phyloP scores from a whole-genome alignment of 2,888 invertebrate species.

The Macroteleia sp. region DNA sequence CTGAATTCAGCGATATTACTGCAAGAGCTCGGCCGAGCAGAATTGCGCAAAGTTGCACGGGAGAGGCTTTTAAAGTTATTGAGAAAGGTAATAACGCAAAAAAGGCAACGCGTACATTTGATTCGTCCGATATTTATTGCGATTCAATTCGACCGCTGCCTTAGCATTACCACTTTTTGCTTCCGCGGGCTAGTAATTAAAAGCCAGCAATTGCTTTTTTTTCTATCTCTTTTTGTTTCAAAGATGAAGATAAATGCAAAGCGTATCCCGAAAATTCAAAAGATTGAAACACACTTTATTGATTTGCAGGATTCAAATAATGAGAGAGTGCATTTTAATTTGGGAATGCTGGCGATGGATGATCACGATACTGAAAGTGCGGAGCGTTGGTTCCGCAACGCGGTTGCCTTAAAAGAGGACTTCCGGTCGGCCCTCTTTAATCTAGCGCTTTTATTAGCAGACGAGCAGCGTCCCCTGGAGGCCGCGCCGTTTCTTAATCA shows the following conservation, averaged over 20 bases:
- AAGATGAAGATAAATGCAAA: constrained; percentile 3
- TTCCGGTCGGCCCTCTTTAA: constrained; percentile 98
- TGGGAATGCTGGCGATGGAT: constrained; percentile 98
- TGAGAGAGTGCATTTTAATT: constrained; percentile 96
- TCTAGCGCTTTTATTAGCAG: constrained; percentile 94
- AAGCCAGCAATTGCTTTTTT: constrained; percentile 20
- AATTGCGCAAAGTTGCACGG: constrained; percentile 91
- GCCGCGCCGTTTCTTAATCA: constrained; percentile 96
- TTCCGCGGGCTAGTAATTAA: constrained; percentile 19
- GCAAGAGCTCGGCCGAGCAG: constrained; percentile 93
- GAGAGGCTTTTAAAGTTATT: constrained; percentile 92
- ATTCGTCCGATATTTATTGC: constrained; percentile 33
- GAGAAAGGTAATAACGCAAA: constrained; percentile 86
- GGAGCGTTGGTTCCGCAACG: constrained; percentile 95
- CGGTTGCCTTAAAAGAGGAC: constrained; percentile 93
- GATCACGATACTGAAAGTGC: constrained; percentile 94
- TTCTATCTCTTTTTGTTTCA: background rate
- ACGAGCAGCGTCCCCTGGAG: constrained; percentile 93
- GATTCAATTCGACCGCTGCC: constrained; percentile 18
- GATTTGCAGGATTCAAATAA: constrained; percentile 87
- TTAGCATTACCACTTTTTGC: constrained; percentile 12
- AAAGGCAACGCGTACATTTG: constrained; percentile 13
- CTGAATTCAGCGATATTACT: constrained; percentile 97
- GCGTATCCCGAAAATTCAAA: background rate
- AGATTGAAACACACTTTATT: constrained; percentile 10